Percentiles rank a stretch among this genome's conserved stretches.
Evolutionary conservation across 2,113 vertebrate species (phyloP).

Genomic region (Perognathus longimembris): DNA sequence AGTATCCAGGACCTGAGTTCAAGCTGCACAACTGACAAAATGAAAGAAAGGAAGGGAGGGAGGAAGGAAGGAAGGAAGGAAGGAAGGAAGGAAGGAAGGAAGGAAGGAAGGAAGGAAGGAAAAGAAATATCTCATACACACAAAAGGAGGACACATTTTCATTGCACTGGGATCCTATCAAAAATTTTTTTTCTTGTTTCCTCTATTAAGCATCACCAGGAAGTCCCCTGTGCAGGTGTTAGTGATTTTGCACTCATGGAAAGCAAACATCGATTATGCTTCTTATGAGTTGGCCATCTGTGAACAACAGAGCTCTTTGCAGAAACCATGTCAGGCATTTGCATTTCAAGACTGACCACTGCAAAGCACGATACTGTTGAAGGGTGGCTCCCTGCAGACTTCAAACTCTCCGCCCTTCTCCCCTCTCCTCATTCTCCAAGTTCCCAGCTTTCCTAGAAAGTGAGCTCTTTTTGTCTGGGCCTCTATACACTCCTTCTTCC

Average conservation of each 20-base stretch:
- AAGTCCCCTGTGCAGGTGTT: background rate
- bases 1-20: too few species aligned
- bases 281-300: background rate
- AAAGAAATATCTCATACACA: background rate
- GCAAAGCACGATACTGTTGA: background rate
- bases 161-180: background rate
- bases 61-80: too few species aligned
- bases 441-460: background rate
- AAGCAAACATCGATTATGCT: background rate
- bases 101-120: too few species aligned
- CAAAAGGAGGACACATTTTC: background rate
- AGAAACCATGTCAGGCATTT: background rate
- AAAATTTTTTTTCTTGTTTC: background rate
- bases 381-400: slow-evolving; percentile 45
- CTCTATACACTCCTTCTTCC: slow-evolving; percentile 15
- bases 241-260: background rate
- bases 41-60: too few species aligned
- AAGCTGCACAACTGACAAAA: too few species aligned
- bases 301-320: background rate
- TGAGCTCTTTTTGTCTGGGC: background rate
- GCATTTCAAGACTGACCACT: background rate
- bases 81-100: too few species aligned
- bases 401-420: slow-evolving; percentile 30
- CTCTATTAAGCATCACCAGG: background rate
- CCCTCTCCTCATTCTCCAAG: slow-evolving; percentile 9